phyloP scores from a whole-genome alignment of 2,888 invertebrate genomes.

The Muschampia staudingeri region DNA sequence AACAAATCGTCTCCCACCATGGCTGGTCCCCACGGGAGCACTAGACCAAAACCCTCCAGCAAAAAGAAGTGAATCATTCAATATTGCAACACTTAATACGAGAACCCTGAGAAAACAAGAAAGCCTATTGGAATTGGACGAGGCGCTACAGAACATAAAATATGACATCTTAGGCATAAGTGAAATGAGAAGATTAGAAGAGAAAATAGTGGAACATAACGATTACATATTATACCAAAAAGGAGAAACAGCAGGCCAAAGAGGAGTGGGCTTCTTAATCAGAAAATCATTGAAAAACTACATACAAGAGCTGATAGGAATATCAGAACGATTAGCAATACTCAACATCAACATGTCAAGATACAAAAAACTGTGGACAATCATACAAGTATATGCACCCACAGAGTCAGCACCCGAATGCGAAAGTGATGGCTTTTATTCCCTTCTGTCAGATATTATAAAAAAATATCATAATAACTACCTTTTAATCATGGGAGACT shows the following conservation, averaged over 20 bases:
- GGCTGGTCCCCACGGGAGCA: not conserved
- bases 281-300: constrained; percentile 54
- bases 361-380: constrained; percentile 50
- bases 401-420: constrained; percentile 39
- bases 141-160: not conserved
- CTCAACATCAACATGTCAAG: constrained; percentile 47
- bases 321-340: constrained; percentile 62
- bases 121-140: not conserved
- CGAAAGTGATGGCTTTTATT: constrained; percentile 35
- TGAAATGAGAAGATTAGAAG: constrained; percentile 56
- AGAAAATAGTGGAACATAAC: constrained; percentile 49
- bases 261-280: constrained; percentile 62
- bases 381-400: constrained; percentile 59
- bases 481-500: constrained; percentile 16
- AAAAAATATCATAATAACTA: not conserved
- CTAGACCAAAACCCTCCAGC: not conserved
- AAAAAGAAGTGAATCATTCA: no score
- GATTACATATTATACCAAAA: constrained; percentile 59
- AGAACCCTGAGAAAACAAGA: not conserved
- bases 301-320: constrained; percentile 58
- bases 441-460: not conserved
- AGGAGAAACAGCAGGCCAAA: constrained; percentile 59
- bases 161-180: constrained; percentile 49
- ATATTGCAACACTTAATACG: not conserved
- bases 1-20: not conserved